Percentiles rank a stretch among this genome's conserved stretches.
These are phyloP conservation scores for Protodeltote pygarga DNA, from an alignment of 2,888 invertebrate genomes.

Conservation along the genomic window DNA sequence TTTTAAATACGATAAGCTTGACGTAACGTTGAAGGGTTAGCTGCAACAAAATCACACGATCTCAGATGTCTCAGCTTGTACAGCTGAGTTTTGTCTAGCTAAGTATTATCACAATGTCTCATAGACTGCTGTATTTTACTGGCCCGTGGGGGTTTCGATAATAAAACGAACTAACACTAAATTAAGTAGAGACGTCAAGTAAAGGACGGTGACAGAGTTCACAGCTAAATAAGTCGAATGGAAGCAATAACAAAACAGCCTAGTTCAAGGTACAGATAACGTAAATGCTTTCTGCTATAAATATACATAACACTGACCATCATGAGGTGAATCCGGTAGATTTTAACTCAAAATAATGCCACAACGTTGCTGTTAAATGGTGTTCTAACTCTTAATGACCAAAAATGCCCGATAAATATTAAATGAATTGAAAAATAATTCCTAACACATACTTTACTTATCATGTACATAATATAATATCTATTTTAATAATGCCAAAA, in stretches of 20 bases:
- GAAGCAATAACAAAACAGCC: constrained; percentile 76
- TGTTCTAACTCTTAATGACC: constrained; percentile 56
- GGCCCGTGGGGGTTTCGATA: constrained; percentile 79
- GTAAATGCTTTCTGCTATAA: constrained; percentile 79
- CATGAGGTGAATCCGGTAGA: constrained; percentile 75
- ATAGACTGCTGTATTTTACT: constrained; percentile 81
- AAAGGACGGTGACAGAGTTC: constrained; percentile 79
- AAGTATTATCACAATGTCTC: constrained; percentile 85
- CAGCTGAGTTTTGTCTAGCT: constrained; percentile 64
- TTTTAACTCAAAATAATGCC: constrained; percentile 71
- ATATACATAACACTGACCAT: constrained; percentile 78
- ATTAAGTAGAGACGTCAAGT: constrained; percentile 83
- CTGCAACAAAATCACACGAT: constrained; percentile 67
- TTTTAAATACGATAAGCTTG: constrained; percentile 76
- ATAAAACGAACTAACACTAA: constrained; percentile 81
- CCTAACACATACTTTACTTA: constrained; percentile 60
- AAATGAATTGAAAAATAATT: constrained; percentile 60
- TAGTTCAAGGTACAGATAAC: constrained; percentile 61
- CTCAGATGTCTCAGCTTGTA: constrained; percentile 45
- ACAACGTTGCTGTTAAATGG: constrained; percentile 61
- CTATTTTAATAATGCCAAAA: constrained; percentile 70
- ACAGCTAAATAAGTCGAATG: constrained; percentile 60
- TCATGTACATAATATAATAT: constrained; percentile 53
- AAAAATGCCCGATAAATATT: constrained; percentile 66
- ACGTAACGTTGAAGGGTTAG: constrained; percentile 58